These are phyloP conservation scores for Papilio aristodemus DNA, from an alignment of 1,140 invertebrate genomes.

Conservation along the genomic window DNA sequence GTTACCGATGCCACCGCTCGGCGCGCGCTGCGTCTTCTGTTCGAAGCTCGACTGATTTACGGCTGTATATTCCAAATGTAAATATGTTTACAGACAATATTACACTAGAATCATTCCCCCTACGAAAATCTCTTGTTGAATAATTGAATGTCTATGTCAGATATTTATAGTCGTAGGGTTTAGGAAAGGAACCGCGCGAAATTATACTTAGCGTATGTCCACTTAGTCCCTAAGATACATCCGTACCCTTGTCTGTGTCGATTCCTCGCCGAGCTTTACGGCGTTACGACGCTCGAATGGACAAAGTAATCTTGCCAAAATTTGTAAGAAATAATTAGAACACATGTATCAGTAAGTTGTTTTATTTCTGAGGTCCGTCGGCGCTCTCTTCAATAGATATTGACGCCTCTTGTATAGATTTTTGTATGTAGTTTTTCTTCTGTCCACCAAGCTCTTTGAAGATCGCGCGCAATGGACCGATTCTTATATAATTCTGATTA, in stretches of 20 bases:
- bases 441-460: slow-evolving; percentile 13
- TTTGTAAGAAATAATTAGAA: slow-evolving; percentile 24
- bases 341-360: slow-evolving; percentile 34
- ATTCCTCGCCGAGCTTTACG: slow-evolving; percentile 12
- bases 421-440: slow-evolving; percentile 16
- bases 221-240: slow-evolving; percentile 30
- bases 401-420: slow-evolving; percentile 5
- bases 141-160: slow-evolving; percentile 32
- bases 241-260: not conserved
- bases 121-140: slow-evolving; percentile 25
- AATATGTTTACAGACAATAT: slow-evolving; percentile 32
- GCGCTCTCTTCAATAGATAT: slow-evolving; percentile 10
- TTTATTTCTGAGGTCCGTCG: slow-evolving; percentile 10
- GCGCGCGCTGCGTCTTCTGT: slow-evolving; percentile 1
- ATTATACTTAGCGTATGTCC: slow-evolving; percentile 22
- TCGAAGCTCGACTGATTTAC: slow-evolving; percentile 25
- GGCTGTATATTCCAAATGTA: slow-evolving; percentile 28
- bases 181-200: slow-evolving; percentile 10
- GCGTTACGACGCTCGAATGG: too few species aligned
- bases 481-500: slow-evolving; percentile 13
- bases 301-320: slow-evolving; percentile 31
- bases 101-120: slow-evolving; percentile 27
- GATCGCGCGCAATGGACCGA: not conserved
- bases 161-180: slow-evolving; percentile 30
- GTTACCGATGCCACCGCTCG: not conserved